Evolutionary conservation across 1,140 invertebrate genomes (phyloP), one percentile per base, ranked within the genome.

Genomic region (Galendromus occidentalis): DNA sequence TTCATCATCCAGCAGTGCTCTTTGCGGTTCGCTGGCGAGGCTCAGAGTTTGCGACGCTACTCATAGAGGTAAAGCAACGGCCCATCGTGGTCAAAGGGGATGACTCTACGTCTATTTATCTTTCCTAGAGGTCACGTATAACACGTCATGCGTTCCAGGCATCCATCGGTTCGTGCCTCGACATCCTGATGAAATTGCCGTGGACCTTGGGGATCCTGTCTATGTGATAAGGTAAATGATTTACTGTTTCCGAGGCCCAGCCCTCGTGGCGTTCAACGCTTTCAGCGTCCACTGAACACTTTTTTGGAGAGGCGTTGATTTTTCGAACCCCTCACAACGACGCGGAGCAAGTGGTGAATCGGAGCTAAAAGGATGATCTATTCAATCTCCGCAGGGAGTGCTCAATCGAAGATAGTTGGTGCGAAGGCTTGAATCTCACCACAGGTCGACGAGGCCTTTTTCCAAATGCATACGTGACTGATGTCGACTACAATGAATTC

Each of bases 191-290:
- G 92, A 98, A 78, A 86, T 97, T 64, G 88, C 92, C 74, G 81
- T 97, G 12, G 92, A 97, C 79, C 94, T 97, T 64, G 94, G 94
- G 5, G 94, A 98, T 77, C 90, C 92, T 5, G 84, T 98, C 69
- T 95, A 96, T 73, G 90, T 98, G 67, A 87, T 93, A 71, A 90
- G 91, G 74, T 91, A 96, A 75, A 89, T 86, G 14, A 93, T 97
- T 70, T 93, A n/a, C n/a, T n/a, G n/a, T n/a, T n/a, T n/a, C n/a
- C n/a, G n/a, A n/a, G n/a, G n/a, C n/a, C n/a, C n/a, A n/a, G n/a
- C n/a, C n/a, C n/a, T n/a, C n/a, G n/a, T n/a, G n/a, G n/a, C n/a
- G n/a, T n/a, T n/a, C n/a, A n/a, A n/a, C n/a, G n/a, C n/a, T n/a
- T n/a, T n/a, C n/a, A n/a, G n/a, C n/a, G n/a, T n/a, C n/a, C 39